Evolutionary conservation across 2,113 vertebrate genomes (phyloP).

Genomic region (Puntigrus tetrazona): DNA sequence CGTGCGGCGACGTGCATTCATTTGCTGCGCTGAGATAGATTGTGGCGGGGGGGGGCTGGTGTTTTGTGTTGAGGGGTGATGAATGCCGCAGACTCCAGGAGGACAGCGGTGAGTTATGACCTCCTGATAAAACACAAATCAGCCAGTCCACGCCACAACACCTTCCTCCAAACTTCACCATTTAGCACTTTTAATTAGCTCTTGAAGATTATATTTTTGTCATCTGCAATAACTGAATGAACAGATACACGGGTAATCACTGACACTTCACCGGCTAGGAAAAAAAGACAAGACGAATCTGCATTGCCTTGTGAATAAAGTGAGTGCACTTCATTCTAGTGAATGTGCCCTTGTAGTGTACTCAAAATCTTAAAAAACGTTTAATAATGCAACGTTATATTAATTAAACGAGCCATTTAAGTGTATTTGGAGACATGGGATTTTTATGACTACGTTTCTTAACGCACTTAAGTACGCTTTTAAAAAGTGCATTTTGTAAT

Average conservation of each 20-base stretch:
- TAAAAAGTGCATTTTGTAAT: not conserved
- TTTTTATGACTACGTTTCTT: not conserved
- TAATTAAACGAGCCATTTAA: not conserved
- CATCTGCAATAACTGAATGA: not conserved
- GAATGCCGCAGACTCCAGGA: slow-evolving; percentile 84
- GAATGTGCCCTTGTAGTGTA: not conserved
- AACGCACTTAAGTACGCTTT: not conserved
- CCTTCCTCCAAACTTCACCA: slow-evolving; percentile 33
- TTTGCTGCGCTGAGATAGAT: slow-evolving; percentile 80
- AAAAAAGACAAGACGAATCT: not conserved
- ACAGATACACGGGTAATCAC: not conserved
- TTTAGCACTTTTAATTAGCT: not conserved
- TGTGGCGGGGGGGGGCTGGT: slow-evolving; percentile 82
- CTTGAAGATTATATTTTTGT: not conserved
- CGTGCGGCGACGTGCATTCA: slow-evolving; percentile 65
- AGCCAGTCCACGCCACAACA: slow-evolving; percentile 62
- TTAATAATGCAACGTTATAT: not conserved
- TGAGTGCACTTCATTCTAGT: not conserved
- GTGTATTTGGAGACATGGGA: not conserved
- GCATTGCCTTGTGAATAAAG: not conserved
- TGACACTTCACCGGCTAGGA: not conserved
- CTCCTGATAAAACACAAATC: slow-evolving; percentile 81
- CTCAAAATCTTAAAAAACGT: not conserved
- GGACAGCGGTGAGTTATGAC: slow-evolving; percentile 82
- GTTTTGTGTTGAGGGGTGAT: slow-evolving; percentile 87